Conservation (phyloP, 2,113 vertebrate species). For the Epinephelus lanceolatus region DNA sequence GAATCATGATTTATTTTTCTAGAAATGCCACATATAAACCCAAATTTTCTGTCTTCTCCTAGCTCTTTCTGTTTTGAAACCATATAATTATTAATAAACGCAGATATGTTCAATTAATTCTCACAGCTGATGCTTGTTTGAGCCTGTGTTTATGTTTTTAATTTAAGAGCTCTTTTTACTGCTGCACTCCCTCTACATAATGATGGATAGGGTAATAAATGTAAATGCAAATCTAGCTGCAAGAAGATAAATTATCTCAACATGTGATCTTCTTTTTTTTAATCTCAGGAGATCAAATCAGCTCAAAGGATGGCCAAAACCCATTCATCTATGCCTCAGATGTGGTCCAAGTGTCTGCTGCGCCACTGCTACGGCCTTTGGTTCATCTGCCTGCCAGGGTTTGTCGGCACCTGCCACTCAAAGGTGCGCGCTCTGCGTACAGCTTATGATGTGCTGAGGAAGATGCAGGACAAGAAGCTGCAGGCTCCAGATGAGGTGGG, state of each 20-base stretch:
- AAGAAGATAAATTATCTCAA: background rate
- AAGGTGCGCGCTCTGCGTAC: slow-evolving; percentile 95
- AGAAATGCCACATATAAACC: background rate
- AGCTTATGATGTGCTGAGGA: slow-evolving; percentile 94
- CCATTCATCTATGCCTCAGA: slow-evolving; percentile 95
- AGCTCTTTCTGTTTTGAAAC: background rate
- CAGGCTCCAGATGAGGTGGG: slow-evolving; percentile 97
- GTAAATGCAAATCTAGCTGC: slow-evolving; percentile 24
- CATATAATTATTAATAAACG: background rate
- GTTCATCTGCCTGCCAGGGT: slow-evolving; percentile 98
- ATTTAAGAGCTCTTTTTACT: background rate
- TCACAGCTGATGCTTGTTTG: background rate
- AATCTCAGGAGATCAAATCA: slow-evolving; percentile 93
- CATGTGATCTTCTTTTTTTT: slow-evolving; percentile 24
- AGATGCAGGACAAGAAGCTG: slow-evolving; percentile 96
- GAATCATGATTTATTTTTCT: background rate
- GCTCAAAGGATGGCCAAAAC: slow-evolving; percentile 96
- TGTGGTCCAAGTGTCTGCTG: slow-evolving; percentile 98
- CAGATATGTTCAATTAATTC: background rate
- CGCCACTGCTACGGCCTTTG: slow-evolving; percentile 96
- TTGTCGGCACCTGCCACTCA: slow-evolving; percentile 93
- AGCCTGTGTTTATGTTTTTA: background rate
- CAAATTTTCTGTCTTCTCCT: background rate
- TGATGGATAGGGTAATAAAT: background rate
- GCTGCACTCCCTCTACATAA: background rate